Base-by-base conservation (phyloP, 2,797 vertebrate species). In the Gila robusta region DNA sequence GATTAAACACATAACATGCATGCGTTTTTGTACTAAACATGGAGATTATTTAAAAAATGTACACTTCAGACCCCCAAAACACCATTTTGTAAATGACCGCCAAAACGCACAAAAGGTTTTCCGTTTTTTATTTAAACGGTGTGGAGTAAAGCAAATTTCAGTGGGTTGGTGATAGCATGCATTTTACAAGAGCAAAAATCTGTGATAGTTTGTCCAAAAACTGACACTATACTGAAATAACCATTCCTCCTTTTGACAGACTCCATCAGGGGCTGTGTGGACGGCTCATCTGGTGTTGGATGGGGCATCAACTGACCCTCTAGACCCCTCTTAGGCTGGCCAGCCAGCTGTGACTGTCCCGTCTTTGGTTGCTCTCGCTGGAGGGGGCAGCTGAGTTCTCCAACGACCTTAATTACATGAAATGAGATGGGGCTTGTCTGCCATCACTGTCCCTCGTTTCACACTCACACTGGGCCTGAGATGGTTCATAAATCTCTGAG, bases 341-440 rank as follows among this genome's bases (percentile, higher is more conserved):
- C 21, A 81, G 77, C 71, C 56, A 67, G 32, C 66, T 81, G 69
- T 80, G 79, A 79, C 79, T 69, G 19, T 52, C 86, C 66, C 73
- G 35, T 70, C 74, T 62, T 62, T 78, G 66, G 47, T 79, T 35
- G 39, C 82, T 47, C 35, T 64, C 74, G 12, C 49, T 73, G 28
- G 79, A 87, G 39, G 64, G 26, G 82, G 28, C n/a, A 81, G 83
- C 83, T 67, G 87, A 91, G 87, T 83, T 87, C 1, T 84, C 81
- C 70, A 59, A 77, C 82, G 52, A 79, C 62, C 87, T 89, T 91
- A 87, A 91, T 92, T 84, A 89, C 82, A 89, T 79, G 87, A 90
- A 87, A 79, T 73, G 71, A 92, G 91, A 89, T 84, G 76, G 88
- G 26, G 87, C 88, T 87, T 77, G 89, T 90, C 81, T 91, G 83